Base-by-base conservation (phyloP, 2,113 vertebrate genomes). In the Sceloporus undulatus region DNA sequence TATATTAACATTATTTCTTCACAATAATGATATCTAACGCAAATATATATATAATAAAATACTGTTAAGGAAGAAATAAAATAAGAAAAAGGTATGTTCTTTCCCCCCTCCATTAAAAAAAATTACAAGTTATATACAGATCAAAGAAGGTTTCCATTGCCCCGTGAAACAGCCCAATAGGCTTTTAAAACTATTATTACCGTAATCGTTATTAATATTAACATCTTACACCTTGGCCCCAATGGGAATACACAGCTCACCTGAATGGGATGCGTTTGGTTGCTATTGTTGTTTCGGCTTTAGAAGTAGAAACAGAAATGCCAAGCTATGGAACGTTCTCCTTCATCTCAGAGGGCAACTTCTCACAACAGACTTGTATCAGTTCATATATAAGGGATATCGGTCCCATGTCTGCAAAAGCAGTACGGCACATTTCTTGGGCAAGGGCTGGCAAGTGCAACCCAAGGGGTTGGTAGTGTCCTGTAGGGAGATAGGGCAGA, bases 1-100 rank as follows among this genome's bases (percentile, higher is more conserved):
- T 98, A 97, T 97, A 98, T 98, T 98, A 98, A 98, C 97, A 97
- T 97, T 83, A 92, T 98, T 97, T 97, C 97, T 98, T 97, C 98
- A 96, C 96, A 95, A 96, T 88, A 94, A 94, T 91, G 95, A 93
- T 81, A 94, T 78, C 95, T 96, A 96, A 96, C 79, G 94, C 91
- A 96, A 95, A 97, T 29, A 83, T 71, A 84, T 40, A 40, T 25
- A 85, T 48, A 85, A 65, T 84, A 84, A 94, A 98, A 98, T 98
- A 98, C 98, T 99, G 98, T 97, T 97, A 96, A 97, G 97, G 97
- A 97, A 95, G 95, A 97, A 97, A 98, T 96, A 96, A 97, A 96
- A 96, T 96, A 97, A 92, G 95, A 95, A 95, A 96, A 93, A 66
- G 91, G 68, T 75, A 91, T 23, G 29, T 10, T 29, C 56, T 48